Conservation (phyloP, 2,888 invertebrate genomes). For the Drosophila setosimentum region DNA sequence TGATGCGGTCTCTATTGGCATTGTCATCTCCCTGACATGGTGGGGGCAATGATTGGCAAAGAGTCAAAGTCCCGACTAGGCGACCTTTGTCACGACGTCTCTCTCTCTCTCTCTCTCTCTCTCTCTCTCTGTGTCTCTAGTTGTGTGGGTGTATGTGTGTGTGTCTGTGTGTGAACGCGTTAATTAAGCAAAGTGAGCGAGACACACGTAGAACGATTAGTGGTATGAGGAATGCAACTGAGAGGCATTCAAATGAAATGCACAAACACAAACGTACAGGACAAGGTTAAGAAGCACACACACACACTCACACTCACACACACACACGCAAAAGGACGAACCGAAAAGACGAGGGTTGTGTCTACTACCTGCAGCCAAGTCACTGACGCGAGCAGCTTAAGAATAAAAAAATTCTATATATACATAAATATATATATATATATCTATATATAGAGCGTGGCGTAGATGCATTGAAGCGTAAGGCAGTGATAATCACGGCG, state of each 20-base stretch:
- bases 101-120: neutral
- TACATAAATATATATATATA: neutral
- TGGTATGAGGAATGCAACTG: conserved; percentile 34
- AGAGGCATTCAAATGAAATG: conserved; percentile 74
- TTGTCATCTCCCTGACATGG: conserved; percentile 60
- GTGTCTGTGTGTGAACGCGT: conserved; percentile 64
- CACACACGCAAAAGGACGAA: conserved; percentile 53
- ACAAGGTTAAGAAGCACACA: conserved; percentile 54
- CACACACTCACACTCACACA: conserved; percentile 32
- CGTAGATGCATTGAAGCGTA: conserved; percentile 77
- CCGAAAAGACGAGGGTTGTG: conserved; percentile 34
- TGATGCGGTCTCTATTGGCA: conserved; percentile 65
- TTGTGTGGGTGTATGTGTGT: conserved; percentile 57
- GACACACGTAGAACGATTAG: conserved; percentile 62
- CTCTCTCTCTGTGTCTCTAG: conserved; percentile 28
- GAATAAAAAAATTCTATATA: conserved; percentile 8
- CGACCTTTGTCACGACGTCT: conserved; percentile 68
- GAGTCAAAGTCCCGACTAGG: conserved; percentile 71
- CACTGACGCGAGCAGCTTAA: conserved; percentile 16
- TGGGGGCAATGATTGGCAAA: conserved; percentile 79
- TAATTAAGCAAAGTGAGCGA: conserved; percentile 81
- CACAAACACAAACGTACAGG: conserved; percentile 51
- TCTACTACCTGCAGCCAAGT: conserved; percentile 60
- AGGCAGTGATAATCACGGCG: conserved; percentile 76
- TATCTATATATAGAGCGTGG: conserved; percentile 36